These are phyloP conservation scores for Lamellibrachia columna DNA, from an alignment of 2,888 invertebrate species.

Conservation along the genomic window DNA sequence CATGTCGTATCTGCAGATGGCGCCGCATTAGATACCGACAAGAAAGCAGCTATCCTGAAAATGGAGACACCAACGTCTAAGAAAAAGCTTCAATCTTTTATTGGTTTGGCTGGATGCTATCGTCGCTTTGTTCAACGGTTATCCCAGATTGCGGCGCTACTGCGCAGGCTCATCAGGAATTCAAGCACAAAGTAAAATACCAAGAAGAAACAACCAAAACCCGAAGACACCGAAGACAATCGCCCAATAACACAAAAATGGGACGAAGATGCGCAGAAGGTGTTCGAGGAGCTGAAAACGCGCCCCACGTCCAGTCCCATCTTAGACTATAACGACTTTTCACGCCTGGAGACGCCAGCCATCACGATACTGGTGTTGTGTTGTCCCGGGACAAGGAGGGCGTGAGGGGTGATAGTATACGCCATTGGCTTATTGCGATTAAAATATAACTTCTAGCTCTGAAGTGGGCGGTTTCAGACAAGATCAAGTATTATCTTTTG, in stretches of 20 bases:
- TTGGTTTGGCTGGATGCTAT: constrained; percentile 42
- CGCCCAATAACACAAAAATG: too few species aligned
- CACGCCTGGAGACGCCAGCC: background rate
- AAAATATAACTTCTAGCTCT: constrained; percentile 40
- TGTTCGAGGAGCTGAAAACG: too few species aligned
- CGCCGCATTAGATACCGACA: constrained; percentile 30
- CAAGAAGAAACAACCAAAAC: too few species aligned
- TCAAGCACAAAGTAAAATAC: background rate
- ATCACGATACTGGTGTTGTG: background rate
- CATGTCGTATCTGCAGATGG: constrained; percentile 19
- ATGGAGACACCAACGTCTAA: constrained; percentile 36
- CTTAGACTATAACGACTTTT: background rate
- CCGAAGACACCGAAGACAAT: too few species aligned
- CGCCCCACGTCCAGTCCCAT: background rate
- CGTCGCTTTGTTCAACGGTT: constrained; percentile 39
- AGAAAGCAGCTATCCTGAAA: constrained; percentile 36
- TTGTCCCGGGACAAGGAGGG: background rate
- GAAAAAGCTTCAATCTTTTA: constrained; percentile 37
- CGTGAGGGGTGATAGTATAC: background rate
- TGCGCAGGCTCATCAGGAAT: constrained; percentile 24
- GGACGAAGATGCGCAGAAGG: too few species aligned
- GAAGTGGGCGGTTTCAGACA: constrained; percentile 41
- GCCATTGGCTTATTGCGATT: constrained; percentile 10
- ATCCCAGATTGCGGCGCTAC: constrained; percentile 38
- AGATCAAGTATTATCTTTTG: constrained; percentile 38